Evolutionary conservation across 2,797 vertebrate genomes (phyloP).

Genomic region (Sebastiscus tertius): DNA sequence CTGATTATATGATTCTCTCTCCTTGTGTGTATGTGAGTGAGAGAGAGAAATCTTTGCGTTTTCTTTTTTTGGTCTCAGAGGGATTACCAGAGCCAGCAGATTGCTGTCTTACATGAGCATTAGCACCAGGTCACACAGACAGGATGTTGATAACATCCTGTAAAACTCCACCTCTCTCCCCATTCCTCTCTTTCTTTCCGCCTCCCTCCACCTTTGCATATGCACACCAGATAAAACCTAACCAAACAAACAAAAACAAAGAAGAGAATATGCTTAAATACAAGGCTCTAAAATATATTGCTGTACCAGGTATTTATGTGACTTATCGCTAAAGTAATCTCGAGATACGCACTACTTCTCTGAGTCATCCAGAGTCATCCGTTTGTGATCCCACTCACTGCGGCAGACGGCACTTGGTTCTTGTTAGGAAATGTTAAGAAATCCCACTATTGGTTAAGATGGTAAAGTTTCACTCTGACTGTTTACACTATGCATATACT

Average conservation of each 20-base stretch:
- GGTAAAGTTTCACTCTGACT: constrained; percentile 36
- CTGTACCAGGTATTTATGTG: not conserved
- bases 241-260: not conserved
- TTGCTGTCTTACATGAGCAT: constrained; percentile 62
- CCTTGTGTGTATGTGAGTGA: not conserved
- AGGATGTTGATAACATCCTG: constrained; percentile 73
- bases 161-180: constrained; percentile 50
- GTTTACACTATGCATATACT: not conserved
- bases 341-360: not conserved
- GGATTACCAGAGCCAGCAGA: constrained; percentile 46
- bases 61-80: constrained; percentile 24
- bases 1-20: not conserved
- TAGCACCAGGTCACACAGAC: constrained; percentile 65
- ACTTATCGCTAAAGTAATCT: not conserved
- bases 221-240: not conserved
- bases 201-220: constrained; percentile 27
- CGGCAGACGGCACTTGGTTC: not conserved
- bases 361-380: constrained; percentile 40
- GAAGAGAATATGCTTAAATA: not conserved
- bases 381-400: constrained; percentile 17
- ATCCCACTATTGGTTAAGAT: constrained; percentile 45
- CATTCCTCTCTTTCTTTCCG: constrained; percentile 9
- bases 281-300: not conserved
- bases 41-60: not conserved
- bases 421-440: constrained; percentile 48